Evolutionary conservation across 37 sponge, comb jelly and placozoan species (phyloP).

Genomic region (Beroe ovata): DNA sequence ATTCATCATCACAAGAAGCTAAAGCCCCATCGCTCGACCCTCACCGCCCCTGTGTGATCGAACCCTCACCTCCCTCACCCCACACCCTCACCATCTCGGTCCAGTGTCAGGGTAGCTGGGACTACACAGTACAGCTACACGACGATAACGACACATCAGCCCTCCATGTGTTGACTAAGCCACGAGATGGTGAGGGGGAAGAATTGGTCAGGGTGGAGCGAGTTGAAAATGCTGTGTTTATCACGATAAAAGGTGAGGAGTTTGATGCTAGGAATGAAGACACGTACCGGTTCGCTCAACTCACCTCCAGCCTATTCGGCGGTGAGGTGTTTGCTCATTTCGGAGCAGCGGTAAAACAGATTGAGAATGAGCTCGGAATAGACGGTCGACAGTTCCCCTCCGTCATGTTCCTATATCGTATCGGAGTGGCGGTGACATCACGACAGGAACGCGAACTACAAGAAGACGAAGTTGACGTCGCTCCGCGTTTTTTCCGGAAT

Average conservation of each 20-base stretch:
- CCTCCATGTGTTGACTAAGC: neutral
- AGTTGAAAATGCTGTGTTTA: neutral
- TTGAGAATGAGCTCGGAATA: neutral
- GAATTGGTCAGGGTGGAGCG: neutral
- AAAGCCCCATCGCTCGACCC: too few species aligned
- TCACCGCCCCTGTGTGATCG: neutral
- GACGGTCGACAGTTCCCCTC: neutral
- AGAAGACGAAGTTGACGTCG: too few species aligned
- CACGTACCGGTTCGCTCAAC: neutral
- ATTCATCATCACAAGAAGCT: too few species aligned
- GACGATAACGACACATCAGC: neutral
- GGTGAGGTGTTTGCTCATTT: neutral
- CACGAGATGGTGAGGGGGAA: neutral
- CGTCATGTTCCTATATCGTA: conserved; percentile 30
- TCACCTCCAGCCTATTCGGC: neutral
- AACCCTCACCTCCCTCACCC: neutral
- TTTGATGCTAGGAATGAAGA: neutral
- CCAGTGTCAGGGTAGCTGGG: neutral
- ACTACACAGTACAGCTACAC: neutral
- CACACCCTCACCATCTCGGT: neutral
- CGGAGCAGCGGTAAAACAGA: neutral
- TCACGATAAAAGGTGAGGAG: neutral
- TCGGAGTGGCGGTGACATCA: neutral
- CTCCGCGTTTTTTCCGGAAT: too few species aligned
- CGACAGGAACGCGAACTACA: too few species aligned